Evolutionary conservation across 2,888 invertebrate species (phyloP), one percentile per base, ranked within the genome.

Genomic region (Caenorhabditis doughertyi): DNA sequence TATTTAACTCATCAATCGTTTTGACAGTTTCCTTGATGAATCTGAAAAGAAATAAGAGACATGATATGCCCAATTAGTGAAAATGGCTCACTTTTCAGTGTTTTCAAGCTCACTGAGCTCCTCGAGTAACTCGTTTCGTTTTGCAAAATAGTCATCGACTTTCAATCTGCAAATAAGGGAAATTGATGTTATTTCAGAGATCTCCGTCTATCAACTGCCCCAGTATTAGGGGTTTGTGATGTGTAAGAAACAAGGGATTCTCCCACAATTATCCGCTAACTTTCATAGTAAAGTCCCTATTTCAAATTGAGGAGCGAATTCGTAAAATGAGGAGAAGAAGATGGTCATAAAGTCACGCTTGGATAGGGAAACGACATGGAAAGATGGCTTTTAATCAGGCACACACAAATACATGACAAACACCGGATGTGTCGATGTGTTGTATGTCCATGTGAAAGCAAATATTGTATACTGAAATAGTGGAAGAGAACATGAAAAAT

Each of bases 1-100:
- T 84, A 56, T 89, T 89, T 81, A 91, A 64, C 35, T 91, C 91
- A 3, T 88, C 81, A 8, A 89, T 86, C 9, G 89, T 89, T 64
- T 87, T 87, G 13, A 84, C 44, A 5, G 88, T 85, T 25, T 90
- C 89, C 18, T 79, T 79, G 62, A 90, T 84, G 58, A 89, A 89
- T 55, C 83, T 85, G 60, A 32, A 80, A 83, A 21, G 3, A 51
- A 21, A 51, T 1, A 25, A 11, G 58, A 21, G 7, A 35, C 21
- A 27, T 44, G 25, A 44, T 13, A 60, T 25, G 1, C 18, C 64
- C 29, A 64, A 64, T 64, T 64, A 49, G 49, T 9, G 1, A 7
- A 42, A 13, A 47, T 9, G 23, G 64, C 74, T 70, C 32, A 83
- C 79, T 74, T 83, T 68, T 74, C 73, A 53, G 77, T 84, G 25